Base-by-base conservation (phyloP, 2,113 vertebrate genomes). In the Clarias magur region DNA sequence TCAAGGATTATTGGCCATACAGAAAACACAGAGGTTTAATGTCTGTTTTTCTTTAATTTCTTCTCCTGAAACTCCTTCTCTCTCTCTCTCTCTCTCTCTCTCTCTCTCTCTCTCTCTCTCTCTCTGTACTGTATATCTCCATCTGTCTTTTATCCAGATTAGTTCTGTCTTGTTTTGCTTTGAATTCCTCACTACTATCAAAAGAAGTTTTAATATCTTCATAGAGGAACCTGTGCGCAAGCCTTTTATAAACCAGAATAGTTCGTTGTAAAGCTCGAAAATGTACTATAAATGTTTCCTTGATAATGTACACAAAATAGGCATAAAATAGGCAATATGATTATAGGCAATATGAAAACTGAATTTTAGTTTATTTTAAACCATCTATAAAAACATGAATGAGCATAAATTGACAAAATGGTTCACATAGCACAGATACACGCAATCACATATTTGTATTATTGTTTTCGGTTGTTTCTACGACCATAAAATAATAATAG, bases 1-100 rank as follows among this genome's bases (percentile, higher is more conserved):
- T 42, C 60, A n/a, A 21, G 60, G 38, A 83, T 83, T 83, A 67
- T 53, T 53, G 38, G 81, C 81, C 38, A 83, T 19, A 67, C 42
- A 27, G 81, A 67, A 83, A 83, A 13, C 15, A 82, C 67, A 83
- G 34, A 42, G 60, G 21, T 19, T 67, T 10, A 67, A 83, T 27
- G 3, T 53, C 38, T 82, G 21, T 65, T 63, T 82, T 48, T 6
- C 23, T 83, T 65, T 67, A 53, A 30, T 67, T n/a, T 25, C 57
- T 38, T 13, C 21, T 25, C 30, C 17, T 60, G 57, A 79, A 79
- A 25, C 30, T 23, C 34, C 27, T 34, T n/a, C 19, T 82, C 34
- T 82, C 21, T 82, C 59, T 81, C 9, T 59, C 27, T 62, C 56
- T 42, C 34, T 63, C 59, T 42, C 80, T 38, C 59, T 62, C 30